Percentiles rank a stretch among this genome's conserved stretches.
These are phyloP conservation scores for Anas bernieri DNA, from an alignment of 2,797 vertebrate species.

Conservation along the genomic window DNA sequence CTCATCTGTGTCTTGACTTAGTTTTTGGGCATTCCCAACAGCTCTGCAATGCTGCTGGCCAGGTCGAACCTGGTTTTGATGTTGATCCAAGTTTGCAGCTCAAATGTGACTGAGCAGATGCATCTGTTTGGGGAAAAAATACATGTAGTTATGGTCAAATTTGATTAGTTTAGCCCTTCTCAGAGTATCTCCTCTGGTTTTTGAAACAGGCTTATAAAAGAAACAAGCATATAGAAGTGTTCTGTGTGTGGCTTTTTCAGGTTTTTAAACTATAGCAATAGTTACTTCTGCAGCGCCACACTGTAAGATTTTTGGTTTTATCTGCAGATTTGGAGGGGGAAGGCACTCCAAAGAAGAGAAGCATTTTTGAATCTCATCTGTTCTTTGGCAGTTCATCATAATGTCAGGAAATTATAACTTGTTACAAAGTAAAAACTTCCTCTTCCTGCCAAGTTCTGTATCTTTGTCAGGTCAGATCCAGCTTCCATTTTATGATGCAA, in stretches of 20 bases:
- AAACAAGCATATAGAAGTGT: background rate
- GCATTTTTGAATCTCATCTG: conserved; percentile 17
- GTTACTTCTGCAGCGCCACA: background rate
- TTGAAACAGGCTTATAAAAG: background rate
- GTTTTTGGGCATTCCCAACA: background rate
- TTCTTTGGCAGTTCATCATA: background rate
- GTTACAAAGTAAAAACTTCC: background rate
- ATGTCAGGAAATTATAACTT: background rate
- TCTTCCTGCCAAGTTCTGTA: background rate
- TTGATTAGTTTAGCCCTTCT: background rate
- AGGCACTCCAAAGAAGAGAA: background rate
- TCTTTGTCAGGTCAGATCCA: background rate
- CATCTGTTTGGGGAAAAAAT: background rate
- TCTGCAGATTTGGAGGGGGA: background rate
- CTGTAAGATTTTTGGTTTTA: conserved; percentile 3
- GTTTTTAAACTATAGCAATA: background rate
- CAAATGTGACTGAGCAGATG: background rate
- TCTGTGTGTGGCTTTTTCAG: background rate
- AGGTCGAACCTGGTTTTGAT: background rate
- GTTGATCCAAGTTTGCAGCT: background rate
- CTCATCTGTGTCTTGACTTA: background rate
- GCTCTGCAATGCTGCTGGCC: background rate
- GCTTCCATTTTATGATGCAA: background rate
- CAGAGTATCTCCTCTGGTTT: background rate
- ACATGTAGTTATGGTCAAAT: background rate